Conservation (phyloP, 2,888 invertebrate species). For the Mactromeris polynyma region DNA sequence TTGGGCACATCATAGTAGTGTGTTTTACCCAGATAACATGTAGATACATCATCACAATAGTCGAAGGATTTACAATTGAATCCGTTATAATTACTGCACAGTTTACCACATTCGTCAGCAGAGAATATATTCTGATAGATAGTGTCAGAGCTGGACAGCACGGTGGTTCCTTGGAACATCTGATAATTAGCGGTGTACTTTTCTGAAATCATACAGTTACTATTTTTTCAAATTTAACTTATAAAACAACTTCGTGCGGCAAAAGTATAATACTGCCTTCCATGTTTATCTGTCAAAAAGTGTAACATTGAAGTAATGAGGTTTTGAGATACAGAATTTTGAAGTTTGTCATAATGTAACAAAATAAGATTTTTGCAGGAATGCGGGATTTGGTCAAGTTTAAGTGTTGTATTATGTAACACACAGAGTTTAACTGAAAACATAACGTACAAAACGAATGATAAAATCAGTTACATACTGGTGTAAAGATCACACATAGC, state of each 20-base stretch:
- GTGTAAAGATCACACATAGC: slow-evolving; percentile 74
- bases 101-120: slow-evolving; percentile 78
- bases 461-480: slow-evolving; percentile 65
- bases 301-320: no score
- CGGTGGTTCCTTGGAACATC: slow-evolving; percentile 72
- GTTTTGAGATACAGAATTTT: no score
- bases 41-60: slow-evolving; percentile 76
- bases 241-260: no score
- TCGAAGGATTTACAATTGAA: slow-evolving; percentile 82
- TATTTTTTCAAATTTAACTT: no score
- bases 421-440: no score
- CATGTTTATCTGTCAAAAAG: no score
- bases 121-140: slow-evolving; percentile 79
- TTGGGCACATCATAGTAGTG: slow-evolving; percentile 78
- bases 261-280: no score
- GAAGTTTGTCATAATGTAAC: no score
- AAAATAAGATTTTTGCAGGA: no score
- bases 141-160: slow-evolving; percentile 73
- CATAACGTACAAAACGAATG: slow-evolving; percentile 6
- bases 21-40: slow-evolving; percentile 77
- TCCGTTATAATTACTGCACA: slow-evolving; percentile 77
- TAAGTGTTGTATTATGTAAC: no score
- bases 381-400: no score
- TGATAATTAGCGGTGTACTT: slow-evolving; percentile 55
- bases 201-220: slow-evolving; percentile 22